phyloP scores from a whole-genome alignment of 2,113 vertebrate genomes.

The Scalopus aquaticus region DNA sequence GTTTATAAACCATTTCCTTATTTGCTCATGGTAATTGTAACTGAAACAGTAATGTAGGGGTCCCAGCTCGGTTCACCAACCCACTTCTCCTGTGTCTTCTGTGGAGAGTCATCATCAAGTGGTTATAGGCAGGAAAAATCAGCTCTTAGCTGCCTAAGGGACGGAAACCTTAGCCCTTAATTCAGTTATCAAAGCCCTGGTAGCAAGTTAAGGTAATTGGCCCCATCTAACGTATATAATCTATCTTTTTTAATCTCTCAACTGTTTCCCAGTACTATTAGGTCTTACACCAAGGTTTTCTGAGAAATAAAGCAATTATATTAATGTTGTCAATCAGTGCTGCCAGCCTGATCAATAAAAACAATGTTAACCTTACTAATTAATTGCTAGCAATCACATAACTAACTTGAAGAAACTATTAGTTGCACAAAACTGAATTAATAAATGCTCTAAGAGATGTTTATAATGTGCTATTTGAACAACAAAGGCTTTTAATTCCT shows the following conservation, averaged over 20 bases:
- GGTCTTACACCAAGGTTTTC: conserved; percentile 26
- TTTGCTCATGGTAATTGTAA: neutral
- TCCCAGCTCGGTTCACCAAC: neutral
- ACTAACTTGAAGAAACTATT: conserved; percentile 68
- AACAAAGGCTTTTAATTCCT: conserved; percentile 20
- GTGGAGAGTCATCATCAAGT: neutral
- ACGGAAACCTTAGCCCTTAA: neutral
- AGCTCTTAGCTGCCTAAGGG: neutral
- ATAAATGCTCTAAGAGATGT: conserved; percentile 33
- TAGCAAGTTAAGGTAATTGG: conserved; percentile 45
- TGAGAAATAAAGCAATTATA: conserved; percentile 64
- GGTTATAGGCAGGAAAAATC: neutral
- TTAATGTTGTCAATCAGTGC: conserved; percentile 57
- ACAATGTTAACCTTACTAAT: conserved; percentile 61
- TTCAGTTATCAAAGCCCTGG: conserved; percentile 36
- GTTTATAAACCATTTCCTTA: neutral
- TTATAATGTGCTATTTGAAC: conserved; percentile 16
- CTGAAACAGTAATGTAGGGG: neutral
- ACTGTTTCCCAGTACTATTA: conserved; percentile 49
- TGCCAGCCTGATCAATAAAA: conserved; percentile 61
- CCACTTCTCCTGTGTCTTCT: neutral
- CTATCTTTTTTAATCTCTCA: conserved; percentile 65
- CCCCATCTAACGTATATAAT: conserved; percentile 23
- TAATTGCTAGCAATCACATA: conserved; percentile 69
- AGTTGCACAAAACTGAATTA: conserved; percentile 28